Base-by-base conservation (phyloP, 2,888 invertebrate genomes). In the Coleophora flavipennella region DNA sequence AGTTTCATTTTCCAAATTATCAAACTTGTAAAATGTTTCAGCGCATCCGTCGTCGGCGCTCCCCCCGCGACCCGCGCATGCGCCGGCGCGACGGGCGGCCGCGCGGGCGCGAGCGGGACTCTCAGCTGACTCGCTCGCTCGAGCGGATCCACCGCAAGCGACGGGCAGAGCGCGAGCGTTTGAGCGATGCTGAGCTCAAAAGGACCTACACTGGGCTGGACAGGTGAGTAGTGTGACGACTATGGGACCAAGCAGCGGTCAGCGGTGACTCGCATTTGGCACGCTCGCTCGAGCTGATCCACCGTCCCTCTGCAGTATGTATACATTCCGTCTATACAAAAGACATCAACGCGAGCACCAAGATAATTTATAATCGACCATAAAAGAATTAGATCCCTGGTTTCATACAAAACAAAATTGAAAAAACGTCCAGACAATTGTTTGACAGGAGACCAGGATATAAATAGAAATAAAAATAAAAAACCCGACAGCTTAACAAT, bases 131-230 rank as follows among this genome's bases (percentile, higher is more conserved):
- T 12, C 72, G 85, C 48, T 85, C 85, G 50, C 74, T 85, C 35
- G 85, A 85, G 65, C 68, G 85, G 43, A 85, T 85, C 49, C 84
- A 85, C 58, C 78, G 85, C 67, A 77, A 83, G 69, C 66, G 79
- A 9, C 66, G 81, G 32, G 59, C 70, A 13, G 77, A 70, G 20
- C 38, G 38, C 46, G 70, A 74, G 38, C 62, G 70, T n/a, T 60
- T 79, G 49, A 73, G 84, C 4, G 86, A 86, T 42, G 83, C 77
- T 33, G 88, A 88, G 31, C 83, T 88, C 27, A 86, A 85, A 51
- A 71, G 81, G 45, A 88, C 88, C 0, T 89, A 89, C 64, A 89
- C 89, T 1, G 89, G 88, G 1, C 71, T 88, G 28, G 89, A 89
- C 63, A 85, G 85, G 85, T 84, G 31, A 3, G n/a, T 31, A 20